A percentile compares a stretch with the other conserved stretches of the same genome.
Conservation (phyloP, 2,888 invertebrate genomes). For the Myathropa florea region DNA sequence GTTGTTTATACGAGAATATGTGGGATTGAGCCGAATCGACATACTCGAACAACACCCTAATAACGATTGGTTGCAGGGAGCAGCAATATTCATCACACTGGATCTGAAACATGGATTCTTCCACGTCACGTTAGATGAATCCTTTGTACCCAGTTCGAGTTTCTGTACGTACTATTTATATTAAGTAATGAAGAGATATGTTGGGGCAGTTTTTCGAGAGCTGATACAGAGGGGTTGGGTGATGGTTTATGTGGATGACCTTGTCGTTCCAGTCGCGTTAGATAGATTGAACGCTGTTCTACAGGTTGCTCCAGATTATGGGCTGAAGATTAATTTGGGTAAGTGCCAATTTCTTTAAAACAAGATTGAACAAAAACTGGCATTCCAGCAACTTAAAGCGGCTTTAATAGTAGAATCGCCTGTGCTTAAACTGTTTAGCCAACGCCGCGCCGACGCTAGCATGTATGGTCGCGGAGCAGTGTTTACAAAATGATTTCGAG, state of each 20-base stretch:
- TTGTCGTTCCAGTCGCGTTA: not conserved
- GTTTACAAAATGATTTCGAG: conserved; percentile 58
- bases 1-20: too few relatives aligned
- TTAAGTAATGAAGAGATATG: not conserved
- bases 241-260: not conserved
- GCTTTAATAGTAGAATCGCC: not conserved
- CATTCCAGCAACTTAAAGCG: not conserved
- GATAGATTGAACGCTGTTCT: too few relatives aligned
- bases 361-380: conserved; percentile 5
- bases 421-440: not conserved
- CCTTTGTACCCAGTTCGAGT: conserved; percentile 79
- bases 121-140: conserved; percentile 12
- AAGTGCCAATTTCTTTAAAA: conserved; percentile 7
- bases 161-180: conserved; percentile 74
- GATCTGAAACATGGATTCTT: conserved; percentile 31
- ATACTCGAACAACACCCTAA: too few relatives aligned
- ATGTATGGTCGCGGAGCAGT: conserved; percentile 72
- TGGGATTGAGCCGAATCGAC: too few relatives aligned
- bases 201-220: not conserved
- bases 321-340: not conserved
- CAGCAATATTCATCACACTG: conserved; percentile 10
- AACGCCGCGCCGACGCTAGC: conserved; percentile 72
- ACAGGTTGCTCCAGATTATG: not conserved
- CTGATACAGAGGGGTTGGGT: too few relatives aligned
- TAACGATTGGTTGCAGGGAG: conserved; percentile 17